Evolutionary conservation across 2,888 invertebrate species (phyloP).

Genomic region (Chalcosyrphus nemorum): DNA sequence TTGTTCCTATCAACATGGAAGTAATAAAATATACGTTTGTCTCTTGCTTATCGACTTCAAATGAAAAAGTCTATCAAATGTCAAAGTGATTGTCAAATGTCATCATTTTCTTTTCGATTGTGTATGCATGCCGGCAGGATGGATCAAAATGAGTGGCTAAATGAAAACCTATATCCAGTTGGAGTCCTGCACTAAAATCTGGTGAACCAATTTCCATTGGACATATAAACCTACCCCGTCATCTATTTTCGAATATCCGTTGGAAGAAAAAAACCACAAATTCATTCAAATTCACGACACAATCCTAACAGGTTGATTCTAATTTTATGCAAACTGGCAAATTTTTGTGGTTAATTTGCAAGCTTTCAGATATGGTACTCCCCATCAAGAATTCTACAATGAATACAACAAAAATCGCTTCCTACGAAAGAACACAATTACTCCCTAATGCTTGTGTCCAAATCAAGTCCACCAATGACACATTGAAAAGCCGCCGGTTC

Average conservation of each 20-base stretch:
- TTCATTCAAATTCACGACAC: background rate
- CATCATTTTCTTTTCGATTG: too few species aligned
- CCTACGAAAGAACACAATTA: background rate
- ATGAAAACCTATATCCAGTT: background rate
- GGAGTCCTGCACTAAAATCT: too few species aligned
- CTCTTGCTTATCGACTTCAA: too few species aligned
- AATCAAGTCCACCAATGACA: slow-evolving; percentile 9
- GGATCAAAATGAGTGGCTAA: too few species aligned
- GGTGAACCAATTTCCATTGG: too few species aligned
- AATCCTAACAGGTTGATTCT: background rate
- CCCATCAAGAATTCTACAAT: background rate
- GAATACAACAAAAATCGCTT: background rate
- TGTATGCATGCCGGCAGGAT: too few species aligned
- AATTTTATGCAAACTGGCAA: slow-evolving; percentile 5
- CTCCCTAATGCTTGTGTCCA: background rate
- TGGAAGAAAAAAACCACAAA: background rate
- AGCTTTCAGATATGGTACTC: background rate
- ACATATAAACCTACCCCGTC: background rate
- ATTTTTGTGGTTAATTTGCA: slow-evolving; percentile 1
- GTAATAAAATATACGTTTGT: too few species aligned
- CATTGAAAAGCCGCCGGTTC: slow-evolving; percentile 12
- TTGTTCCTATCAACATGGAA: too few species aligned
- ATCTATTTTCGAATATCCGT: background rate
- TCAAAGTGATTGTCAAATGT: too few species aligned
- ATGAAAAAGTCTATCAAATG: too few species aligned